Conservation (phyloP, 2,888 invertebrate genomes). For the Apotomis betuletana region DNA sequence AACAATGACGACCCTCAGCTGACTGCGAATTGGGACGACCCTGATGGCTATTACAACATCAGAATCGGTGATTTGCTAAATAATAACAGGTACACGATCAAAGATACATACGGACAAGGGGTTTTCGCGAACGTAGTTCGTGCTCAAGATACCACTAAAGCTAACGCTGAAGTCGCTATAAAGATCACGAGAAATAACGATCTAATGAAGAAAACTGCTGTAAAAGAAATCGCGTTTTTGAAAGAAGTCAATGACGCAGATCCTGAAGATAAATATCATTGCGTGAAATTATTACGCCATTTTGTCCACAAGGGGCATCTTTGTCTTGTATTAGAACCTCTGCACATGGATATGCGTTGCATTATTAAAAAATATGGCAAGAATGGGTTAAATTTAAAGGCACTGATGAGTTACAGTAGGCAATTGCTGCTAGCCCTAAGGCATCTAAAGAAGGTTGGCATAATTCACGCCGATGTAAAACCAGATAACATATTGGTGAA, state of each 20-base stretch:
- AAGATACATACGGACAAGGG: constrained; percentile 98
- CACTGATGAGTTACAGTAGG: constrained; percentile 97
- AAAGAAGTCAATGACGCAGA: constrained; percentile 97
- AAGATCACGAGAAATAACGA: constrained; percentile 99
- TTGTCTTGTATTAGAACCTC: constrained; percentile 98
- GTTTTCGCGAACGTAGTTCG: constrained; percentile 99
- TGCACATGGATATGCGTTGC: constrained; percentile 95
- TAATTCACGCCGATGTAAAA: constrained; percentile 99
- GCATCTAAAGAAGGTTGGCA: constrained; percentile 95
- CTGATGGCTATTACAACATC: constrained; percentile 98
- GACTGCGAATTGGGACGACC: constrained; percentile 99
- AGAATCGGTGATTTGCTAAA: constrained; percentile 94
- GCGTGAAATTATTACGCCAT: constrained; percentile 92
- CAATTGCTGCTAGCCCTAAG: constrained; percentile 96
- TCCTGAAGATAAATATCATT: constrained; percentile 97
- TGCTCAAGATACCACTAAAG: constrained; percentile 93
- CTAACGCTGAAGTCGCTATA: constrained; percentile 95
- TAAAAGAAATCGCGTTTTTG: constrained; percentile 96
- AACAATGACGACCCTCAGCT: constrained; percentile 91
- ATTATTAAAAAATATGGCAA: constrained; percentile 98
- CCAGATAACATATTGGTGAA: constrained; percentile 99
- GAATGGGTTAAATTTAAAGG: constrained; percentile 97
- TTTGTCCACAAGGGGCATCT: constrained; percentile 99
- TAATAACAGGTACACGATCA: constrained; percentile 93
- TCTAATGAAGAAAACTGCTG: constrained; percentile 98